Percentiles rank a stretch among this genome's conserved stretches.
These are phyloP conservation scores for Drosophila nigricruria DNA, from an alignment of 2,888 invertebrate species.

Conservation along the genomic window DNA sequence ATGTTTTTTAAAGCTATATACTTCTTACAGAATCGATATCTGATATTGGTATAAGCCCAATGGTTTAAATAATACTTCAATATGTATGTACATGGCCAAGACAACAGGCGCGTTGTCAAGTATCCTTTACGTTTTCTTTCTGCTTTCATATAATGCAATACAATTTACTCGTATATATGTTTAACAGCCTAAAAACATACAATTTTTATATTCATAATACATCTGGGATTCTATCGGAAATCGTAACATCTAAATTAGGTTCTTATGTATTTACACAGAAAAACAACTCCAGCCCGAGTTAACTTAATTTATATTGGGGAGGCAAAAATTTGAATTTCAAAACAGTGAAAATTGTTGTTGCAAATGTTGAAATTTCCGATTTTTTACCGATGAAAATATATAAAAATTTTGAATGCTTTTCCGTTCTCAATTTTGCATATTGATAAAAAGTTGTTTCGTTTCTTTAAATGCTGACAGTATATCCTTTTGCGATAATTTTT, in stretches of 20 bases:
- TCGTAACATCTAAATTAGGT: constrained; percentile 40
- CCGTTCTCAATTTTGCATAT: constrained; percentile 23
- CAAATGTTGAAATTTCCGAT: constrained; percentile 29
- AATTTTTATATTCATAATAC: constrained; percentile 42
- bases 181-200: constrained; percentile 59
- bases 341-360: too few species aligned
- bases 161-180: constrained; percentile 26
- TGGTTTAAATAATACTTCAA: constrained; percentile 74
- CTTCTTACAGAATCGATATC: constrained; percentile 24
- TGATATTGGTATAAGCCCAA: constrained; percentile 31
- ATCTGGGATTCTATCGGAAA: constrained; percentile 42
- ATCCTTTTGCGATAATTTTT: constrained; percentile 42
- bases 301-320: constrained; percentile 26
- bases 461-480: constrained; percentile 49
- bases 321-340: too few species aligned
- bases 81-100: constrained; percentile 71
- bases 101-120: constrained; percentile 31
- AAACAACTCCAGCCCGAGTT: constrained; percentile 24
- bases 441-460: constrained; percentile 16
- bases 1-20: constrained; percentile 30
- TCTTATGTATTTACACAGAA: constrained; percentile 55
- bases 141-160: constrained; percentile 27
- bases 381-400: constrained; percentile 25
- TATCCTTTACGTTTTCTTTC: constrained; percentile 19
- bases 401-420: constrained; percentile 18